phyloP scores from a whole-genome alignment of 2,797 vertebrate species.

The Microctenopoma steveboyesi region DNA sequence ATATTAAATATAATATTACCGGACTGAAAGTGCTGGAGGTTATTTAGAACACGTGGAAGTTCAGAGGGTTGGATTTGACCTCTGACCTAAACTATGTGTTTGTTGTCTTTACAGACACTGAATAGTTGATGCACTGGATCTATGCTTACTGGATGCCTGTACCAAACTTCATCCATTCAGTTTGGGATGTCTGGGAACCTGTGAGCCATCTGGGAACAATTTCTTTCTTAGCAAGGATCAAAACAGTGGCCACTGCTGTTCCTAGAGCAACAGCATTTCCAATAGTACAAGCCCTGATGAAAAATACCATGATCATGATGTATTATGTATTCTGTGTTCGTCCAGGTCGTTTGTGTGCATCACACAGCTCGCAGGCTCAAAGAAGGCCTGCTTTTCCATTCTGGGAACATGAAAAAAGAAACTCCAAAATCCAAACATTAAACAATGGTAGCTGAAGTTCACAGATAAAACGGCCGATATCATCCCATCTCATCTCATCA shows the following conservation, averaged over 20 bases:
- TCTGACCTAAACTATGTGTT: conserved; percentile 8
- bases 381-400: conserved; percentile 22
- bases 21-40: background rate
- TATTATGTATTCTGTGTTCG: background rate
- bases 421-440: conserved; percentile 12
- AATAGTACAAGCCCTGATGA: background rate
- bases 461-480: conserved; percentile 44
- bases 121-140: no score
- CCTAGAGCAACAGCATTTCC: no score
- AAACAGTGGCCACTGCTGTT: no score
- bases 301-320: background rate
- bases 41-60: background rate
- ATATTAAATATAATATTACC: no score
- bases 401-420: conserved; percentile 1
- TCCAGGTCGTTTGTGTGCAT: background rate
- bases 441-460: conserved; percentile 30
- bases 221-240: no score
- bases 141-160: no score
- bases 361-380: background rate
- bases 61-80: background rate
- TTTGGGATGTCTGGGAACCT: no score
- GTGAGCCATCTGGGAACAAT: no score
- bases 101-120: background rate
- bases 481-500: conserved; percentile 56
- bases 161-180: no score